Evolutionary conservation across 2,113 vertebrate species (phyloP).

Genomic region (Prunella himalayana): DNA sequence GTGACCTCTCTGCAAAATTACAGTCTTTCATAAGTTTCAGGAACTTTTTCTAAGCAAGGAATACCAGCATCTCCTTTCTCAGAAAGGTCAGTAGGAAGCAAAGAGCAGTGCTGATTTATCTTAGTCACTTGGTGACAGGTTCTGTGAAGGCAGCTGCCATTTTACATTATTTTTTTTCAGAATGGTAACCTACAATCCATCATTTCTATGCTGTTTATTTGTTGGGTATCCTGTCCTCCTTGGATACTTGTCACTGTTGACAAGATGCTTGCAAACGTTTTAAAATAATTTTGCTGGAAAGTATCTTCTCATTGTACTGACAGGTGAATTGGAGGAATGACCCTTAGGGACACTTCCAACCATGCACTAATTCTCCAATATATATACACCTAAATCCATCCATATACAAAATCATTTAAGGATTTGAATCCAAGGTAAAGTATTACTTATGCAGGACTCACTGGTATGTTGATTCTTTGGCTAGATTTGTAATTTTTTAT

Average conservation of each 20-base stretch:
- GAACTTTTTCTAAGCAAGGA: background rate
- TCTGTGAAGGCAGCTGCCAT: background rate
- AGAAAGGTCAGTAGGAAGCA: background rate
- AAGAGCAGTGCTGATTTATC: background rate
- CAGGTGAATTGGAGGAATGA: background rate
- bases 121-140: background rate
- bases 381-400: background rate
- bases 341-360: background rate
- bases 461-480: background rate
- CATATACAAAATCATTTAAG: background rate
- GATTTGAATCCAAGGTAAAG: background rate
- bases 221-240: background rate
- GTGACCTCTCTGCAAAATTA: background rate
- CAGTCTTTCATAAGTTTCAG: background rate
- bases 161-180: background rate
- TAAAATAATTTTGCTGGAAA: background rate
- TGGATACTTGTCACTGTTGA: background rate
- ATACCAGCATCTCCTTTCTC: background rate
- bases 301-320: background rate
- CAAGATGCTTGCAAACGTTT: background rate
- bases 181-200: background rate
- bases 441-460: background rate
- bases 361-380: background rate
- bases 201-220: background rate
- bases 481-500: background rate